Evolutionary conservation across 2,888 invertebrate genomes (phyloP), one percentile per base, ranked within the genome.

Genomic region (Escarpia spicata): DNA sequence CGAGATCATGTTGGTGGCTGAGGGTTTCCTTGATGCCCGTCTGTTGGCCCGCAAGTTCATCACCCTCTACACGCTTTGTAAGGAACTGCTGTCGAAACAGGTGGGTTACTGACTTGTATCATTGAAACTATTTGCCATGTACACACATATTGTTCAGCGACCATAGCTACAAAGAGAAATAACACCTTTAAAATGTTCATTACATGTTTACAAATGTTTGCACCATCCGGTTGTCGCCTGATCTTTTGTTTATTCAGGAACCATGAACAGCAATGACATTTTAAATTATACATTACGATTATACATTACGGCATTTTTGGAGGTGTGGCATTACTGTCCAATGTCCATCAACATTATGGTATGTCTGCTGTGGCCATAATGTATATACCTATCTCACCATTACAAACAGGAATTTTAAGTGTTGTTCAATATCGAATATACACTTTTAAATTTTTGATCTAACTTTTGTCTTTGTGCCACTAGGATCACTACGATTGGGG

Each of bases 401-500:
- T 37, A 37, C 37, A 37, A 37, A 37, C 37, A 37, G 37, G 37
- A 37, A 37, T 9, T 45, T 52, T 52, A 52, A 52, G 9, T 52
- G 1, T 52, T 52, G 52, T 52, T 52, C 52, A 52, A 10, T 45
- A 45, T 45, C 0, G 15, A 52, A 52, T 52, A 52, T 15, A 15
- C 15, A 31, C 9, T n/a, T n/a, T 43, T n/a, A 1, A 92, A 90
- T 19, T 92, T 19, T 31, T 3, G 9, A 12, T 91, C 12, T 58
- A 37, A 26, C 6, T 26, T 91, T 26, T 93, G 43, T 44, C 45
- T 31, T 52, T 93, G 75, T 75, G 75, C n/a, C 75, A 26, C 10
- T 98, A 99, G 97, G 99, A 99, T 97, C 99, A 99, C 96, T 99
- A 99, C 95, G 99, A 99, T 97, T 96, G 99, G 99, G 99, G 99